A percentile compares a stretch with the other conserved stretches of the same genome.
phyloP scores from a whole-genome alignment of 2,797 vertebrate species.

The Phalanger gymnotis region DNA sequence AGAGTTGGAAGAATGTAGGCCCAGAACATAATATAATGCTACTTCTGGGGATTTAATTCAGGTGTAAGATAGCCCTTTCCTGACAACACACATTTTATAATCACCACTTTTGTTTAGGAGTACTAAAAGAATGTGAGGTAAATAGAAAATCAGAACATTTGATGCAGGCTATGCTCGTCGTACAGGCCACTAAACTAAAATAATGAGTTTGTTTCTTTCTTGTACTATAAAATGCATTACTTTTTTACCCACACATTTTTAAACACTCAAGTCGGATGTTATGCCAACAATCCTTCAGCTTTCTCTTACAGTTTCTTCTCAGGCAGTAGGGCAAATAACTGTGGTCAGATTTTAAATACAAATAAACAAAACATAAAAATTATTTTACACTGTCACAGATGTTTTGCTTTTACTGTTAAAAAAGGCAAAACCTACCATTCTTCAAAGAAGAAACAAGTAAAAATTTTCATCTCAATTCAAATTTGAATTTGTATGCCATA shows the following conservation, averaged over 20 bases:
- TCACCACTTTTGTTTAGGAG: neutral
- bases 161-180: neutral
- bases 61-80: conserved; percentile 23
- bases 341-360: conserved; percentile 70
- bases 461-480: conserved; percentile 59
- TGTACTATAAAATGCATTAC: conserved; percentile 27
- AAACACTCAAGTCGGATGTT: conserved; percentile 56
- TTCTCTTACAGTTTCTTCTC: conserved; percentile 52
- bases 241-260: conserved; percentile 52
- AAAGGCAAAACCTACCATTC: conserved; percentile 48
- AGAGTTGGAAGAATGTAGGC: no score
- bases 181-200: conserved; percentile 37
- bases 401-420: conserved; percentile 68
- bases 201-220: conserved; percentile 36
- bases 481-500: conserved; percentile 45
- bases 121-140: conserved; percentile 10
- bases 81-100: conserved; percentile 43
- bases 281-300: conserved; percentile 43
- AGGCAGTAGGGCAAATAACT: conserved; percentile 69
- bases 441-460: conserved; percentile 54
- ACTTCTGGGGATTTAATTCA: conserved; percentile 52
- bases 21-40: neutral
- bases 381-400: conserved; percentile 62
- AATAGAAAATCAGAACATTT: conserved; percentile 30
- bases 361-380: conserved; percentile 78